These are phyloP conservation scores for Trinectes maculatus DNA, from an alignment of 2,113 vertebrate species.

Conservation along the genomic window DNA sequence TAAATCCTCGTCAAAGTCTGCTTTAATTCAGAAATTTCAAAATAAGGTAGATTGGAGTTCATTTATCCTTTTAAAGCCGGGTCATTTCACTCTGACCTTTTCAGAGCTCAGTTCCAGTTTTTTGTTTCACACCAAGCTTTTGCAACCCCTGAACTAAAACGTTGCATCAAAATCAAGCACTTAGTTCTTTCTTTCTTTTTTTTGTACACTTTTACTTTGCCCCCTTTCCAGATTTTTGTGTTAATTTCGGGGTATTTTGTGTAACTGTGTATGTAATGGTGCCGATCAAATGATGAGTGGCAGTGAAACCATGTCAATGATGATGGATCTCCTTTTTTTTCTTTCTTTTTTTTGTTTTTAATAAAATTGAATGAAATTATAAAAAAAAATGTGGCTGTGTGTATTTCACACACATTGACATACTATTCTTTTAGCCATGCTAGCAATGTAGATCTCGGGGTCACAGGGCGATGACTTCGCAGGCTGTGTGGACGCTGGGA, in stretches of 20 bases:
- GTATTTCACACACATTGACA: constrained; percentile 1
- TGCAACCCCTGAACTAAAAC: constrained; percentile 63
- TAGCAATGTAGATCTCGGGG: too few species aligned
- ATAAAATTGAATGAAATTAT: constrained; percentile 81
- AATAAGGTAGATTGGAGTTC: constrained; percentile 54
- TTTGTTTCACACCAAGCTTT: constrained; percentile 55
- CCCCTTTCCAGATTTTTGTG: constrained; percentile 54
- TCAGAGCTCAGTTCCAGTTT: constrained; percentile 62
- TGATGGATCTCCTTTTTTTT: constrained; percentile 69
- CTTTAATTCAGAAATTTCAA: constrained; percentile 56
- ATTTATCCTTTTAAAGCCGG: constrained; percentile 59
- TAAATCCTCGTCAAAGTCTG: constrained; percentile 63
- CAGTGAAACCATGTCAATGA: constrained; percentile 79
- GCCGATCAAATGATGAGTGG: constrained; percentile 72
- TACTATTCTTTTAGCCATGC: too few species aligned
- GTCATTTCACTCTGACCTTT: constrained; percentile 47
- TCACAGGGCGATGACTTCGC: too few species aligned
- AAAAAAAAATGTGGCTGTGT: not conserved
- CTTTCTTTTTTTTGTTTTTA: constrained; percentile 83
- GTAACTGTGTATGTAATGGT: constrained; percentile 80
- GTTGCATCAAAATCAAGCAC: constrained; percentile 71
- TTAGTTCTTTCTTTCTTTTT: constrained; percentile 43
- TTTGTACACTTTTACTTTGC: constrained; percentile 48
- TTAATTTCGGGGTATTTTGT: constrained; percentile 74
- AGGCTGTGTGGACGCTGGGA: not conserved